Evolutionary conservation across 1,140 invertebrate genomes (phyloP).

Genomic region (Euwallacea fornicatus): DNA sequence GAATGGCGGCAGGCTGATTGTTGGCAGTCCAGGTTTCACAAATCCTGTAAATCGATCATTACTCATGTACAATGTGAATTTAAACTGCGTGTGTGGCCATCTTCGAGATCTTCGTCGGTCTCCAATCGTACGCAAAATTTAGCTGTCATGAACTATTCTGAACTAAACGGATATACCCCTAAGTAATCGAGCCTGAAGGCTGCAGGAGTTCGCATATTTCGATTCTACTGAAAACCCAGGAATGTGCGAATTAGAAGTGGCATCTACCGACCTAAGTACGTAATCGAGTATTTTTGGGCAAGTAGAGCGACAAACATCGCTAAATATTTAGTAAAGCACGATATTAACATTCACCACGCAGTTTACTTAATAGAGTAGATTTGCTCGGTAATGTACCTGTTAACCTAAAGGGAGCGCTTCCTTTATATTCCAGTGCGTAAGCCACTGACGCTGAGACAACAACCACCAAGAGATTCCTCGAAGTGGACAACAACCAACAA

Average conservation of each 20-base stretch:
- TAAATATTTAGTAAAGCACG: too few relatives aligned
- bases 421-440: slow-evolving; percentile 63
- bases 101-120: neutral
- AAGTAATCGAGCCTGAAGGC: too few relatives aligned
- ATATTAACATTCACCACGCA: too few relatives aligned
- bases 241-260: too few relatives aligned
- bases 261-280: too few relatives aligned
- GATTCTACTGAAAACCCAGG: too few relatives aligned
- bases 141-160: too few relatives aligned
- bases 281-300: too few relatives aligned
- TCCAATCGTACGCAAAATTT: neutral
- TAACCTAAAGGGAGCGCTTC: slow-evolving; percentile 66
- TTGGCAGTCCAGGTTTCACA: slow-evolving; percentile 70
- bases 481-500: slow-evolving; percentile 75
- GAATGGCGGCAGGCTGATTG: slow-evolving; percentile 66
- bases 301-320: too few relatives aligned
- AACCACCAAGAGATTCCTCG: slow-evolving; percentile 77
- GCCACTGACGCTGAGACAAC: slow-evolving; percentile 68
- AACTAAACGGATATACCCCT: too few relatives aligned
- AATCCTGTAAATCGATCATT: slow-evolving; percentile 54
- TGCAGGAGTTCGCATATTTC: too few relatives aligned
- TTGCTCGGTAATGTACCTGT: slow-evolving; percentile 57
- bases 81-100: neutral
- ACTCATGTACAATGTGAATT: neutral
- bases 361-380: too few relatives aligned